A percentile compares a stretch with the other conserved stretches of the same genome.
These are phyloP conservation scores for Aurelia sp. DNA, from an alignment of 30 jellyfish, hydroid and myxozoan species.

Conservation along the genomic window DNA sequence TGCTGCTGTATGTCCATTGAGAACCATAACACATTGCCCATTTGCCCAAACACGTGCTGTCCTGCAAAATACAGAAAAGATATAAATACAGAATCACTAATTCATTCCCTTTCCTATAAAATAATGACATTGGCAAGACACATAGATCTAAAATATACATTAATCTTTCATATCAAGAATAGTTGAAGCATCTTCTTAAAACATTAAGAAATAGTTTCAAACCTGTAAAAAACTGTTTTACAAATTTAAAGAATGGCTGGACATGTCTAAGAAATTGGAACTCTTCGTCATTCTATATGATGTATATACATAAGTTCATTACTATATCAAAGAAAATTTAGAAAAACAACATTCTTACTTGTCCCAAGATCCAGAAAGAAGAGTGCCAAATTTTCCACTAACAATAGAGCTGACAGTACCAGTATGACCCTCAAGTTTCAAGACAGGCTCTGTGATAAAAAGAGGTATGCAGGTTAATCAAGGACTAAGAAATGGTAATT, in stretches of 20 bases:
- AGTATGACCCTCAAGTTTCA: conserved; percentile 86
- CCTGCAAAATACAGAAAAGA: conserved; percentile 24
- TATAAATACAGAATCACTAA: no score
- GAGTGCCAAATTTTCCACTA: conserved; percentile 94
- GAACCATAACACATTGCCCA: conserved; percentile 87
- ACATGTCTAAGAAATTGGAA: not conserved
- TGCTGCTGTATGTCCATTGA: conserved; percentile 91
- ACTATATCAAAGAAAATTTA: not conserved
- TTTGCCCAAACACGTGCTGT: conserved; percentile 94
- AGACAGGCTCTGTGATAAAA: conserved; percentile 79
- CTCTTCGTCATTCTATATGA: not conserved
- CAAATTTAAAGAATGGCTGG: no score
- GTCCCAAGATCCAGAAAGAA: conserved; percentile 98
- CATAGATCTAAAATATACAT: no score
- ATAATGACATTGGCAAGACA: no score
- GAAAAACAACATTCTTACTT: conserved; percentile 52
- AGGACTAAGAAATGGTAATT: not conserved
- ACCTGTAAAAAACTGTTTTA: no score
- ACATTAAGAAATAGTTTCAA: no score
- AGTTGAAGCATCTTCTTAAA: no score
- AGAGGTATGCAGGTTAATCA: not conserved
- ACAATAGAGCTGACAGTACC: conserved; percentile 83
- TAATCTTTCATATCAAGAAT: no score
- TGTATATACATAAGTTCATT: not conserved
- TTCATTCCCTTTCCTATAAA: no score